Percentiles rank a stretch among this genome's conserved stretches.
Conservation (phyloP, 2,888 invertebrate species). For the Quadriops clusia region DNA sequence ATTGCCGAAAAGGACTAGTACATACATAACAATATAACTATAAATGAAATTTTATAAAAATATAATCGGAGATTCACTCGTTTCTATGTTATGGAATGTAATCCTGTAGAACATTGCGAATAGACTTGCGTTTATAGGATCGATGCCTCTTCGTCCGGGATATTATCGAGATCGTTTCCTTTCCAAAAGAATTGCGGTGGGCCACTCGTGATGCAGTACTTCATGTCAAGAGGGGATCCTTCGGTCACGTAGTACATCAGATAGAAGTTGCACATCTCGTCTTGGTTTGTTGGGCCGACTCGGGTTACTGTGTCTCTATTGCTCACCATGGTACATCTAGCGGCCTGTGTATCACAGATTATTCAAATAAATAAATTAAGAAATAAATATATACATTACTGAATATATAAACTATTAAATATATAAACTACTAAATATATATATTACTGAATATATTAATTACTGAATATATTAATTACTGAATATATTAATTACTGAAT, state of each 20-base stretch:
- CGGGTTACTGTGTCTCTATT: constrained; percentile 48
- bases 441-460: too few species aligned
- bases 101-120: too few species aligned
- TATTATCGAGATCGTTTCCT: constrained; percentile 53
- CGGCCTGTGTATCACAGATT: constrained; percentile 51
- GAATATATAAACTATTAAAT: constrained; percentile 2
- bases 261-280: constrained; percentile 96
- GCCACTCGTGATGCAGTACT: constrained; percentile 74
- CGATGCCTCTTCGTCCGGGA: constrained; percentile 63
- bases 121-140: constrained; percentile 31
- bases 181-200: constrained; percentile 80
- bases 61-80: too few species aligned
- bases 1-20: too few species aligned
- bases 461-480: too few species aligned
- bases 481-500: too few species aligned
- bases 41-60: too few species aligned
- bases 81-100: too few species aligned
- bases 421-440: too few species aligned
- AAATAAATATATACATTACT: constrained; percentile 1
- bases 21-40: too few species aligned
- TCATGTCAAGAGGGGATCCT: constrained; percentile 58
- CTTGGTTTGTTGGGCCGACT: constrained; percentile 71
- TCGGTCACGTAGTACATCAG: constrained; percentile 84
- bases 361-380: constrained; percentile 1
- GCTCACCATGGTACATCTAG: constrained; percentile 86